Base-by-base conservation (phyloP, 2,113 vertebrate species). In the Erythrocercus mccallii region DNA sequence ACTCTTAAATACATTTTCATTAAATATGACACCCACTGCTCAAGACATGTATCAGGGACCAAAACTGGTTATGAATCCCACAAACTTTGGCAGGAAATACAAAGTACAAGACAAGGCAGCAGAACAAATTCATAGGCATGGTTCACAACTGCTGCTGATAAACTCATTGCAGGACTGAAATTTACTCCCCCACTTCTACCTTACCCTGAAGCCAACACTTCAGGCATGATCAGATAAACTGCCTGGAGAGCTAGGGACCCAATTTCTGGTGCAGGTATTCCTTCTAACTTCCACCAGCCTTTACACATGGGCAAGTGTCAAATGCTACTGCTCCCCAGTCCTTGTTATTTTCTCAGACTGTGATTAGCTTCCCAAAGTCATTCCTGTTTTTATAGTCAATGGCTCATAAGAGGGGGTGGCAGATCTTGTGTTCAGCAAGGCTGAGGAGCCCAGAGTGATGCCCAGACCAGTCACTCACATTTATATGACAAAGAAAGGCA, bases 321-420 rank as follows among this genome's bases (percentile, higher is more conserved):
- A 66, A 53, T 53, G 24, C 31, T 47, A 2, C 37, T 23, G 4
- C 9, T 71, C 7, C 14, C 15, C 0, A 3, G 33, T n/a, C 15
- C 30, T 79, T 65, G 21, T 4, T 77, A 4, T 40, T 74, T 81
- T 57, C 42, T 92, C 47, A 74, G 51, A 15, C 11, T 48, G 50
- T 0, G 0, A 8, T 5, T 53, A 28, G 2, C 30, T 78, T 81
- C 50, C 50, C 24, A 27, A 16, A 15, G 22, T 56, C 31, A 48
- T 44, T 69, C 31, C 22, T 24, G 6, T 20, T 42, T 90, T 74
- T 58, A n/a, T 23, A 40, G 18, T 53, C 47, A 31, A 5, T 53
- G 70, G 24, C 20, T 92, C 10, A 15, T 10, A 50, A 33, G 0
- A 81, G 45, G 8, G 27, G 17, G 25, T 22, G 48, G 19, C 19